Conservation (phyloP, 2,888 invertebrate species). For the Idaea biselata region DNA sequence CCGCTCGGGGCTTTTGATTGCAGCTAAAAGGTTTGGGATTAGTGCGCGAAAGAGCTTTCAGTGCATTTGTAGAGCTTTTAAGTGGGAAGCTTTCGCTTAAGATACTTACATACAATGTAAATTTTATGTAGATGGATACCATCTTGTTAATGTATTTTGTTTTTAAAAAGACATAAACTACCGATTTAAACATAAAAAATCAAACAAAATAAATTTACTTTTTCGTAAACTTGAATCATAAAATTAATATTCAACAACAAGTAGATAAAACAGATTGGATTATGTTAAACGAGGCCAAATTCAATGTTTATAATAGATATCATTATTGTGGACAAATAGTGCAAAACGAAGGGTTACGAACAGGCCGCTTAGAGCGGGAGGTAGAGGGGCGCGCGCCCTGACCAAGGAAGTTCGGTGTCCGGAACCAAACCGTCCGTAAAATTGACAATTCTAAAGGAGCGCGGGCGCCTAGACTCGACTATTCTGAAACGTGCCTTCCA, state of each 20-base stretch:
- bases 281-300: background rate
- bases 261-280: slow-evolving; percentile 14
- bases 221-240: background rate
- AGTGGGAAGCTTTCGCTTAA: slow-evolving; percentile 81
- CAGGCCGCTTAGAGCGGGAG: slow-evolving; percentile 37
- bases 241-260: slow-evolving; percentile 12
- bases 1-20: slow-evolving; percentile 79
- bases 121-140: slow-evolving; percentile 67
- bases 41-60: slow-evolving; percentile 82
- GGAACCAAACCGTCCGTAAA: slow-evolving; percentile 85
- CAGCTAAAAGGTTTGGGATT: slow-evolving; percentile 82
- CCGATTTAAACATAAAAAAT: background rate
- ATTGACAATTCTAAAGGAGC: slow-evolving; percentile 83
- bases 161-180: slow-evolving; percentile 17
- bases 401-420: slow-evolving; percentile 79
- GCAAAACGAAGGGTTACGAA: slow-evolving; percentile 55
- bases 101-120: slow-evolving; percentile 80
- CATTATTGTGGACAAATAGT: slow-evolving; percentile 38
- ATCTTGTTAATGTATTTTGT: slow-evolving; percentile 27
- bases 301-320: slow-evolving; percentile 2
- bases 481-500: slow-evolving; percentile 55
- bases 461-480: slow-evolving; percentile 64
- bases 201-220: background rate
- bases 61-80: slow-evolving; percentile 82
- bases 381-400: slow-evolving; percentile 42